Evolutionary conservation across 2,797 vertebrate species (phyloP).

Genomic region (Anabas testudineus): DNA sequence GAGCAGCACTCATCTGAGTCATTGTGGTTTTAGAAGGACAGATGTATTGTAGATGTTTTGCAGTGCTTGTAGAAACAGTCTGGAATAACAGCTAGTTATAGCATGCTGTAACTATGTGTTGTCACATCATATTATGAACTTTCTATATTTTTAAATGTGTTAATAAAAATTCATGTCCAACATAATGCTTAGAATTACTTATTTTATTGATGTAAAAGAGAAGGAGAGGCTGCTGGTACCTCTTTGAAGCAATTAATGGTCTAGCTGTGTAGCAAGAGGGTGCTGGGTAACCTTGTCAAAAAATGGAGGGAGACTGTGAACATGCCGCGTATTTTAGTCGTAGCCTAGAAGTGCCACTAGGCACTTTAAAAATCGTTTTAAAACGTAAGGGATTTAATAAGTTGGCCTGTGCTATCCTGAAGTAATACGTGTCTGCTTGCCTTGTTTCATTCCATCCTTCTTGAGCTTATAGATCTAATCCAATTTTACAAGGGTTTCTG

Average conservation of each 20-base stretch:
- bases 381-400: slow-evolving; percentile 35
- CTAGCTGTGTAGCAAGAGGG: slow-evolving; percentile 19
- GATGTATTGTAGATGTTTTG: slow-evolving; percentile 58
- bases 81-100: slow-evolving; percentile 8
- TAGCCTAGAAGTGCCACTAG: slow-evolving; percentile 18
- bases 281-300: slow-evolving; percentile 20
- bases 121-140: too few species aligned
- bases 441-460: neutral
- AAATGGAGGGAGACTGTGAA: slow-evolving; percentile 9
- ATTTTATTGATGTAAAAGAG: slow-evolving; percentile 20
- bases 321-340: slow-evolving; percentile 19
- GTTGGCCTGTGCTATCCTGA: slow-evolving; percentile 12
- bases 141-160: slow-evolving; percentile 17
- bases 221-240: slow-evolving; percentile 14
- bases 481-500: slow-evolving; percentile 11
- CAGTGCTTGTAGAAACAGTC: slow-evolving; percentile 32
- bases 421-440: slow-evolving; percentile 11
- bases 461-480: slow-evolving; percentile 13
- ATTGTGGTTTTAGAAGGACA: slow-evolving; percentile 66
- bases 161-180: neutral
- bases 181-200: slow-evolving; percentile 13
- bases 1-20: slow-evolving; percentile 65
- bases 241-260: slow-evolving; percentile 29
- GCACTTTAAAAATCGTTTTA: slow-evolving; percentile 50
- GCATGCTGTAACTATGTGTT: neutral